These are phyloP conservation scores for Diadema setosum DNA, from an alignment of 35 echinoderm and acorn worm species.

Conservation along the genomic window DNA sequence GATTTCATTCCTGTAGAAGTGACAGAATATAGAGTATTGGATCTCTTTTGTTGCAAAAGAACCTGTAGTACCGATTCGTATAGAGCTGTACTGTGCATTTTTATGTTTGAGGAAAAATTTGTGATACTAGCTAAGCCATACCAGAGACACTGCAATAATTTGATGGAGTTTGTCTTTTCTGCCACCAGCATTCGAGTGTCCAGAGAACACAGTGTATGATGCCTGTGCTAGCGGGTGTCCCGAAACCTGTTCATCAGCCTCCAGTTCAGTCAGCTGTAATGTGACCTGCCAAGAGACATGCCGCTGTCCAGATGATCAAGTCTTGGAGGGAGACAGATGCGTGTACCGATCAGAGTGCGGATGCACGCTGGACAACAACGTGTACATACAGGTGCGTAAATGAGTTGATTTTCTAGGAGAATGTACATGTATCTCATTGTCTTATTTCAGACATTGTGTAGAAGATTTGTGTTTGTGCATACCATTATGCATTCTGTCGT, in stretches of 20 bases:
- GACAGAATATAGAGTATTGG: too few relatives aligned
- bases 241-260: slow-evolving; percentile 26
- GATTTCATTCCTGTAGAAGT: too few relatives aligned
- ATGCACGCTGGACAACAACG: slow-evolving; percentile 27
- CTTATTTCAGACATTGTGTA: too few relatives aligned
- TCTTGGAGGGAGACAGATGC: slow-evolving; percentile 68
- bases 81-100: too few relatives aligned
- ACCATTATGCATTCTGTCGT: too few relatives aligned
- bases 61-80: too few relatives aligned
- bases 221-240: slow-evolving; percentile 70
- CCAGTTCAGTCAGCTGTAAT: background rate
- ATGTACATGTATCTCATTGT: background rate
- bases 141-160: too few relatives aligned
- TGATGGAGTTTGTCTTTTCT: background rate
- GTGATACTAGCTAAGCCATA: too few relatives aligned
- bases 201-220: slow-evolving; percentile 52
- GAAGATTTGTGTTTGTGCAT: too few relatives aligned
- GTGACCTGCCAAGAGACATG: slow-evolving; percentile 61
- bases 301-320: slow-evolving; percentile 60
- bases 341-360: slow-evolving; percentile 66
- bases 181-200: slow-evolving; percentile 48
- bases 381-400: slow-evolving; percentile 43
- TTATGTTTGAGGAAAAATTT: too few relatives aligned
- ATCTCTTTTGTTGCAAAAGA: too few relatives aligned
- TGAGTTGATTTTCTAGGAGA: background rate